phyloP scores from a whole-genome alignment of 2,888 invertebrate genomes.

The Slavum lentiscoides region DNA sequence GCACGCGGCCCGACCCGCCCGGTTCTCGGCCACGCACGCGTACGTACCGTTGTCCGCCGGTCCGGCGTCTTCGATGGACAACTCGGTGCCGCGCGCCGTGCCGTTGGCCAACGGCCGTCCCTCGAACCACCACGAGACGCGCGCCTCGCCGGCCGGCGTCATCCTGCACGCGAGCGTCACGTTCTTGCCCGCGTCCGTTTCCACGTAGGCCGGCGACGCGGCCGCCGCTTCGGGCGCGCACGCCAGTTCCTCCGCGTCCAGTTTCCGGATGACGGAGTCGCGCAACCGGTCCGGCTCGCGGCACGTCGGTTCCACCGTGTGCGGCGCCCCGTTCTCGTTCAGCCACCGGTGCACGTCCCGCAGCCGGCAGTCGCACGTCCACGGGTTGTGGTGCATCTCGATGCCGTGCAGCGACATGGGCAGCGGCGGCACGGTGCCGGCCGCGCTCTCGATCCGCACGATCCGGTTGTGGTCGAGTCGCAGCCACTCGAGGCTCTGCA shows the following conservation, averaged over 20 bases:
- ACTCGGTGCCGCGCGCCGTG: constrained; percentile 76
- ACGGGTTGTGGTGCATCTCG: constrained; percentile 82
- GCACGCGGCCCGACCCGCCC: constrained; percentile 78
- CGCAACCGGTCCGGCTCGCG: constrained; percentile 70
- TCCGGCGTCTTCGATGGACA: constrained; percentile 76
- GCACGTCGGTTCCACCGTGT: constrained; percentile 78
- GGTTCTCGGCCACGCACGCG: constrained; percentile 82
- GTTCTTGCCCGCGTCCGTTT: constrained; percentile 78
- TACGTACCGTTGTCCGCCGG: constrained; percentile 84
- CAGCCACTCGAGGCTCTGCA: constrained; percentile 81
- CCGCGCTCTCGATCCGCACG: constrained; percentile 70
- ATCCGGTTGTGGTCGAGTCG: constrained; percentile 81
- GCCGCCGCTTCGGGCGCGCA: constrained; percentile 77
- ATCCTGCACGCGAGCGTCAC: constrained; percentile 80
- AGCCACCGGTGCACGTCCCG: constrained; percentile 79
- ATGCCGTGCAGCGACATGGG: constrained; percentile 71
- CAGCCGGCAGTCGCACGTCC: constrained; percentile 85
- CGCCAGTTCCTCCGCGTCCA: constrained; percentile 74
- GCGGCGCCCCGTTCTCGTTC: constrained; percentile 71
- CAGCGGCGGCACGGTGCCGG: constrained; percentile 72
- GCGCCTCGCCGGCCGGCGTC: constrained; percentile 79
- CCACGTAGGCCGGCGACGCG: constrained; percentile 70
- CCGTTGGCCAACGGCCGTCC: constrained; percentile 75
- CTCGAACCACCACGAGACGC: constrained; percentile 82
- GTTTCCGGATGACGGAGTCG: constrained; percentile 69